Evolutionary conservation across 2,797 vertebrate genomes (phyloP).

Genomic region (Acanthis flammea): DNA sequence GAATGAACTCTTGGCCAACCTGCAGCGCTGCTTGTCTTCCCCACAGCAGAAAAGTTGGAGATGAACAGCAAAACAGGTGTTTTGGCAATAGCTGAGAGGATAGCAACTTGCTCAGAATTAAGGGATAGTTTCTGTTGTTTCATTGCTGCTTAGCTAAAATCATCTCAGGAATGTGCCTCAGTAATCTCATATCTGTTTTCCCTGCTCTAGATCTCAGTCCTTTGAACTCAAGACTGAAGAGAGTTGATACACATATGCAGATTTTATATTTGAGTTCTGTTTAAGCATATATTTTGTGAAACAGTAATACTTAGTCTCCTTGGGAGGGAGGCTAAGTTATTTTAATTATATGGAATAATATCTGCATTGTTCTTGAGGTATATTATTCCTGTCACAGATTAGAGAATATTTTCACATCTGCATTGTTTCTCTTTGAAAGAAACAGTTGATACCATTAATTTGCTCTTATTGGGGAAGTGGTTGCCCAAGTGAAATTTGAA

Average conservation of each 20-base stretch:
- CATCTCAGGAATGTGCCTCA: neutral
- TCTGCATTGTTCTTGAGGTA: neutral
- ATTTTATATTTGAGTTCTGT: neutral
- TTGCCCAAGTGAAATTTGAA: neutral
- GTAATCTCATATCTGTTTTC: neutral
- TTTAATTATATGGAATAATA: neutral
- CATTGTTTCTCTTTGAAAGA: neutral
- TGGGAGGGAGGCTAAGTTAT: neutral
- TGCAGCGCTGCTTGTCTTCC: neutral
- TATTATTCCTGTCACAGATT: neutral
- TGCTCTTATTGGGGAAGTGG: neutral
- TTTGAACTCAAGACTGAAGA: neutral
- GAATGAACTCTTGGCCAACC: rapidly evolving
- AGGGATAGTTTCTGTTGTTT: neutral
- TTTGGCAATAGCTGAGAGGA: neutral
- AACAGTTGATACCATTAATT: neutral
- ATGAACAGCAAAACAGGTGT: neutral
- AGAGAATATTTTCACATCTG: neutral
- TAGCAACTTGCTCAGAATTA: rapidly evolving
- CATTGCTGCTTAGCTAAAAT: neutral
- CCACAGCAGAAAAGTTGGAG: neutral
- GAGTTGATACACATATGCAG: neutral
- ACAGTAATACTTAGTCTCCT: neutral
- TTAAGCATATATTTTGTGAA: neutral
- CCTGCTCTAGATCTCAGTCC: neutral